Conservation (phyloP, 2,888 invertebrate genomes). For the Choristoneura rosaceana region DNA sequence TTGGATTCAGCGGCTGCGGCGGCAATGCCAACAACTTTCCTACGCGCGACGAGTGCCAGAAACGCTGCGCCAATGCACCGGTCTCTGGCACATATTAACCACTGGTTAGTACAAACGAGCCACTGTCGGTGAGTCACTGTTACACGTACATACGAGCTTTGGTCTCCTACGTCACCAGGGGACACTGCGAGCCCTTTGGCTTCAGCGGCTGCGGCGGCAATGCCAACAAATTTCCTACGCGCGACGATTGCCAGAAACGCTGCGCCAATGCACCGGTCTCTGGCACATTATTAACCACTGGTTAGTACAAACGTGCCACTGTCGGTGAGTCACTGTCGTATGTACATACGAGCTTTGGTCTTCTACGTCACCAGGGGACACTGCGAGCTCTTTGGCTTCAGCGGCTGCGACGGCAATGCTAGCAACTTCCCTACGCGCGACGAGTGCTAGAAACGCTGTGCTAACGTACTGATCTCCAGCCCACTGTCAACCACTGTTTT, state of each 20-base stretch:
- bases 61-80: slow-evolving; percentile 81
- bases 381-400: slow-evolving; percentile 94
- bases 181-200: slow-evolving; percentile 92
- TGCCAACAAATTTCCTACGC: slow-evolving; percentile 93
- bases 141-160: slow-evolving; percentile 84
- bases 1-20: slow-evolving; percentile 95
- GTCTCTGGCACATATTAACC: slow-evolving; percentile 47
- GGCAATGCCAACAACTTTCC: slow-evolving; percentile 96
- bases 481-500: slow-evolving; percentile 44
- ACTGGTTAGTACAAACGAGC: slow-evolving; percentile 17
- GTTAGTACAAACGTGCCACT: not conserved
- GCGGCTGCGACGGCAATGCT: slow-evolving; percentile 94
- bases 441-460: slow-evolving; percentile 89
- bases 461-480: slow-evolving; percentile 53
- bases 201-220: slow-evolving; percentile 96
- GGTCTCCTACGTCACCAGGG: slow-evolving; percentile 91
- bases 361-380: slow-evolving; percentile 89
- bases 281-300: slow-evolving; percentile 46
- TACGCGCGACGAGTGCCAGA: slow-evolving; percentile 88
- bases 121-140: no score
- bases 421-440: slow-evolving; percentile 93
- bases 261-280: slow-evolving; percentile 75
- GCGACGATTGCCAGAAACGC: slow-evolving; percentile 88
- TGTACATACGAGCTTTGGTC: slow-evolving; percentile 88
- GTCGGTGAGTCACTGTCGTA: not conserved